Base-by-base conservation (phyloP, 2,888 invertebrate species). In the Agonum fuliginosum region DNA sequence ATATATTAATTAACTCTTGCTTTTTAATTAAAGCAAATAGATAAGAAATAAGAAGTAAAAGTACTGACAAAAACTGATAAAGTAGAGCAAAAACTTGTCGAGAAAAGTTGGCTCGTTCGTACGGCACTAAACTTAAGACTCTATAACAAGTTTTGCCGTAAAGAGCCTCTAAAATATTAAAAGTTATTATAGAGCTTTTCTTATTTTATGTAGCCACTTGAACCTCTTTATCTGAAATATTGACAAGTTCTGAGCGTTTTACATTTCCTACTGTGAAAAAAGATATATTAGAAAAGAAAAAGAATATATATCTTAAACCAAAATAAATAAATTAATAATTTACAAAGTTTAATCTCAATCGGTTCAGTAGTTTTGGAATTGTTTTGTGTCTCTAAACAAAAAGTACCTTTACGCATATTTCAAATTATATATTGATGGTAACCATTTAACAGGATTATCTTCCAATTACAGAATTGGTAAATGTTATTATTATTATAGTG, bases 81-180 rank as follows among this genome's bases (percentile, higher is more conserved):
- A 70, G 46, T 48, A 14, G 24, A 2, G 51, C 51, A 71, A 30
- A 71, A 48, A 51, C 71, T 71, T 71, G 71, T 51, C 71, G 51
- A 71, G 27, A 24, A 71, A 71, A 71, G 27, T 71, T 71, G 20
- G 30, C 30, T 71, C 41, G 67, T 67, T 67, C 67, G 41, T 41
- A 67, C 24, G 67, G 67, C 20, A 71, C 48, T 71, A 71, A 71
- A 71, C 24, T 10, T 34, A 70, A 71, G 51, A 48, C 71, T 27
- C 51, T 71, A 48, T 71, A 51, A 51, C 71, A 51, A 71, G 51
- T 71, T 71, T 67, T 27, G 34, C 46, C 27, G 27, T 34, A 51
- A 51, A 48, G 71, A 17, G 48, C 51, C 51, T 48, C 51, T 71
- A 46, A 51, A 71, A 71, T 71, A 71, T 71, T 71, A 71, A 48